A percentile compares a stretch with the other conserved stretches of the same genome.
phyloP scores from a whole-genome alignment of 2,888 invertebrate species.

The Xanthia icteritia region DNA sequence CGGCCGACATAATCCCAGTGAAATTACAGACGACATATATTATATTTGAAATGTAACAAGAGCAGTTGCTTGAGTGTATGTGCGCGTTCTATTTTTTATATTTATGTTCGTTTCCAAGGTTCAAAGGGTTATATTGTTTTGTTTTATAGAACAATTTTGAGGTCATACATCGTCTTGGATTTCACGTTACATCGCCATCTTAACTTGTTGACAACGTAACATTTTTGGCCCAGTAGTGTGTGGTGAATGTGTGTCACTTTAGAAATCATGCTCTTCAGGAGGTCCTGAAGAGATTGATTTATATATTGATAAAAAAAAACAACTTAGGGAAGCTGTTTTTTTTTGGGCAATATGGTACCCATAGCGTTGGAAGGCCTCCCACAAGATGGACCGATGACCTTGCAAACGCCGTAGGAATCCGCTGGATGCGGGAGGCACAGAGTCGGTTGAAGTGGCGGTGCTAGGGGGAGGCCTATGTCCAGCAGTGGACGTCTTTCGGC shows the following conservation, averaged over 20 bases:
- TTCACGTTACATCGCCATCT: background rate
- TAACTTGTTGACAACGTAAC: background rate
- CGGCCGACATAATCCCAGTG: slow-evolving; percentile 39
- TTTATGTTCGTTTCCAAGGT: slow-evolving; percentile 15
- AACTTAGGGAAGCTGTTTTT: too few species aligned
- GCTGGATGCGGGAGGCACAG: too few species aligned
- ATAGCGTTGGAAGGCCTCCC: too few species aligned
- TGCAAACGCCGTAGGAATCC: too few species aligned
- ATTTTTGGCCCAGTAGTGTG: background rate
- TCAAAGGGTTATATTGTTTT: slow-evolving; percentile 2
- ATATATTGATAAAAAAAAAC: too few species aligned
- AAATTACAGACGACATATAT: slow-evolving; percentile 48
- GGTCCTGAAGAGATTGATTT: too few species aligned
- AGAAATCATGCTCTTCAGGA: too few species aligned
- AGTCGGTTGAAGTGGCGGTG: too few species aligned
- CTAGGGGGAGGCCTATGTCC: too few species aligned
- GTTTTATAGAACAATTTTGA: slow-evolving; percentile 3
- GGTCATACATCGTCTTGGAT: background rate
- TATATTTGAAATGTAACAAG: slow-evolving; percentile 39
- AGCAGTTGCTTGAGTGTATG: slow-evolving; percentile 12
- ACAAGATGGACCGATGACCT: too few species aligned
- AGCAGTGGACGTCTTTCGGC: too few species aligned
- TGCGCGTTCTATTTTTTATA: slow-evolving; percentile 28
- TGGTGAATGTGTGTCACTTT: background rate
- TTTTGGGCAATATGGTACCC: too few species aligned